Base-by-base conservation (phyloP, 2,888 invertebrate genomes). In the Operophtera brumata region DNA sequence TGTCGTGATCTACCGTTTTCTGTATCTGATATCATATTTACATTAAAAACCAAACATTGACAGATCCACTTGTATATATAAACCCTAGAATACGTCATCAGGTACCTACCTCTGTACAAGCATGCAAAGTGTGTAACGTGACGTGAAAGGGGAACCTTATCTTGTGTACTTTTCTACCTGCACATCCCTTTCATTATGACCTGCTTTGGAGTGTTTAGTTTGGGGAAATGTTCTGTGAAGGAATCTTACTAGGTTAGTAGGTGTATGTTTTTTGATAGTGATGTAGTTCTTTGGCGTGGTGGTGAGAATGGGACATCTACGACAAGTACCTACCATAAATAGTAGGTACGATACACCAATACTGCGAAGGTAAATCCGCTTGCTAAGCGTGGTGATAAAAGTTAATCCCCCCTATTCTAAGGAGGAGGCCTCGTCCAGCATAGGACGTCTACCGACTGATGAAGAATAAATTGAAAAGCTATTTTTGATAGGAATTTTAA, bases 151-250 rank as follows among this genome's bases (percentile, higher is more conserved):
- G 64, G 54, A 47, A 36, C 58, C 53, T 57, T 62, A 60, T 62
- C 60, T 63, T 44, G 53, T 55, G 49, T 46, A 48, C 37, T 46
- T 41, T 52, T 47, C 60, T 65, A 65, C 63, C 65, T 65, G 63
- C 49, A 45, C 26, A 14, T 36, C 43, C 44, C 30, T 42, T 50
- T 50, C 34, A 45, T 10, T 13, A 45, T 14, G 44, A 51, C 47
- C 55, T 13, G 39, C 11, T 56, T 56, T 49, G 10, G 25, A 41
- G 26, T 43, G 30, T 32, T 28, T n/a, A n/a, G n/a, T n/a, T n/a
- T n/a, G n/a, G n/a, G n/a, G 34, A 12, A 35, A 28, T 40, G 9
- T 41, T 49, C 9, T 36, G 11, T 34, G 11, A 45, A 44, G 8
- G 30, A 30, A 30, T 30, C 30, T 20, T 20, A 20, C 2, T 30